Evolutionary conservation across 2,113 vertebrate species (phyloP), one percentile per base, ranked within the genome.

Genomic region (Campylomormyrus tamandua): DNA sequence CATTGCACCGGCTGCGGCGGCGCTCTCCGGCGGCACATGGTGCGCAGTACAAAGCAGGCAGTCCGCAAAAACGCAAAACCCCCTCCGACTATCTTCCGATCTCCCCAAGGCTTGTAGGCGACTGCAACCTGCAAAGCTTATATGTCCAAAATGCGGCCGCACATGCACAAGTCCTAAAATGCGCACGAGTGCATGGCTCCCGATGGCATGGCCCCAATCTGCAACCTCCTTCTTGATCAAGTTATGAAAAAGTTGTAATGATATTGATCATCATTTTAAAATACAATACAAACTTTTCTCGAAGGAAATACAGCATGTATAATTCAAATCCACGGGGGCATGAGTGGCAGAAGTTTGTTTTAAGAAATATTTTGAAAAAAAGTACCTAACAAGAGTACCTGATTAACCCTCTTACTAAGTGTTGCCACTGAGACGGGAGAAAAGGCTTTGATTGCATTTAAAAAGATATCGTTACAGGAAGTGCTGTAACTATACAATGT

Each of bases 1-100:
- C 98, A 99, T 99, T 97, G 97, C 97, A 96, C 97, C 96, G 97
- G 96, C 96, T 97, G 97, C 92, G 94, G 97, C 96, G 95, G 95
- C 93, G 95, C 95, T 94, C 97, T 95, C 95, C 91, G 95, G 97
- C 96, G 97, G 96, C 95, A 94, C 98, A 99, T 99, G 95, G 95
- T 96, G 98, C 74, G 74, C 96, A 96, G 94, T 91, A 95, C 92
- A 95, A 97, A 92, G 95, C 91, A 92, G 92, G 91, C 93, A 93
- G 94, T 92, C 93, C 90, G 31, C 31, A 80, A 48, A 49, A 86
- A 86, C 5, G 83, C 46, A 50, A 46, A 50, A 46, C 24, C 10
- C 45, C 10, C 45, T 21, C 45, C 83, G 21, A 50, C 45, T 15
- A 24, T 80, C 45, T 31, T 49, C 83, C 49, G 10, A 4, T 86